Evolutionary conservation across 2,888 invertebrate genomes (phyloP).

Genomic region (Leistus spinibarbis): DNA sequence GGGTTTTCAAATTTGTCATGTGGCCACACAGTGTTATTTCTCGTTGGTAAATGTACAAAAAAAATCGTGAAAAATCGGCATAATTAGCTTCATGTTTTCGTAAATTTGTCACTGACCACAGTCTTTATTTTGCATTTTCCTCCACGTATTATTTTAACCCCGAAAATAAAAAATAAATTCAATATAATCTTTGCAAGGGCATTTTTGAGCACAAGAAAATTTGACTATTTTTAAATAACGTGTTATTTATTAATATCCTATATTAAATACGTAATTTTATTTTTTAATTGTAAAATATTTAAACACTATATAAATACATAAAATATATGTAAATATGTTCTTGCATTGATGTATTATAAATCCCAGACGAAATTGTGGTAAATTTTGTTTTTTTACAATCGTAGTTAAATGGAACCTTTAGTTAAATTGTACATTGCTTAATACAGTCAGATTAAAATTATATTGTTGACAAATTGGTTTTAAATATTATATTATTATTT

Average conservation of each 20-base stretch:
- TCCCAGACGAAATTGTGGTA: conserved; percentile 8
- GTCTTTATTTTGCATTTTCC: not conserved
- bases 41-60: not conserved
- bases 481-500: conserved; percentile 1
- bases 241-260: not conserved
- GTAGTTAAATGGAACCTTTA: conserved; percentile 3
- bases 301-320: not conserved
- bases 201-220: not conserved
- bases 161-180: not conserved
- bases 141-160: not conserved
- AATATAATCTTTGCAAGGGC: conserved; percentile 25
- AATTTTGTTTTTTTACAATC: not conserved
- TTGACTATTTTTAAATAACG: not conserved
- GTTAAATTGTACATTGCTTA: conserved; percentile 26
- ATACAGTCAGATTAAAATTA: conserved; percentile 35
- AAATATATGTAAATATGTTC: not conserved
- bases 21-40: not conserved
- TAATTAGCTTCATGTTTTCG: not conserved
- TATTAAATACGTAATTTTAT: not conserved
- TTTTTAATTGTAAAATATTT: not conserved
- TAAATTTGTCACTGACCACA: not conserved
- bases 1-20: not conserved
- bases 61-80: not conserved
- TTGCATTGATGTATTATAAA: conserved; percentile 27
- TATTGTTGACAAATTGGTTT: conserved; percentile 30